Conservation (phyloP, 2,113 vertebrate species). For the Tylochromis polylepis region DNA sequence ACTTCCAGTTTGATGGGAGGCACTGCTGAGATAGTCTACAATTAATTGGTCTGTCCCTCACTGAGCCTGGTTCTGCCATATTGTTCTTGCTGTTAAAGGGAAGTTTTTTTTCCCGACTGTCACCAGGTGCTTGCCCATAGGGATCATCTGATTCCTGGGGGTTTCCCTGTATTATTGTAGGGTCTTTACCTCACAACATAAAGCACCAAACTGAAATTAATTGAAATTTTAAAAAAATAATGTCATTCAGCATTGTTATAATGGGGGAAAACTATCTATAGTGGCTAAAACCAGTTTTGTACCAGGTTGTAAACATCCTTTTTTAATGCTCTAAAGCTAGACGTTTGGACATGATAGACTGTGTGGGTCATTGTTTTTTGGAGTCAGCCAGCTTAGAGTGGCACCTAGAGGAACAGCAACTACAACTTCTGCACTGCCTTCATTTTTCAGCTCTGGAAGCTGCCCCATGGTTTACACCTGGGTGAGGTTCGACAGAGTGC, state of each 20-base stretch:
- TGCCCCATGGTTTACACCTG: background rate
- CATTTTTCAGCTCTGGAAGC: background rate
- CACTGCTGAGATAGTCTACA: background rate
- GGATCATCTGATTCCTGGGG: background rate
- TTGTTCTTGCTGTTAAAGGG: background rate
- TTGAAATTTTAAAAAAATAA: background rate
- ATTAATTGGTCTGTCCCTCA: background rate
- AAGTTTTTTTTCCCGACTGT: background rate
- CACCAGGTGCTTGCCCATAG: rapidly evolving
- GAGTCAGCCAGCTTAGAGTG: background rate
- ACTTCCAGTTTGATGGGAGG: background rate
- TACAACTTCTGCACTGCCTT: background rate
- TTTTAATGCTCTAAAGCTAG: background rate
- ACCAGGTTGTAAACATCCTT: rapidly evolving
- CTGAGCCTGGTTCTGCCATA: background rate
- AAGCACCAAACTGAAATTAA: background rate
- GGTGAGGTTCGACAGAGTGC: background rate
- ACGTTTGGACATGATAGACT: background rate
- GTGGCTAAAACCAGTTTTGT: background rate
- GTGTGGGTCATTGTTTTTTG: background rate
- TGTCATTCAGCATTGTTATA: background rate
- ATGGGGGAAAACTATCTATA: rapidly evolving
- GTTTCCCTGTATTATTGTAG: background rate
- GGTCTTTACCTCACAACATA: rapidly evolving
- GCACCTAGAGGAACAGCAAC: background rate